These are phyloP conservation scores for Morone saxatilis DNA, from an alignment of 2,113 vertebrate genomes.

Conservation along the genomic window DNA sequence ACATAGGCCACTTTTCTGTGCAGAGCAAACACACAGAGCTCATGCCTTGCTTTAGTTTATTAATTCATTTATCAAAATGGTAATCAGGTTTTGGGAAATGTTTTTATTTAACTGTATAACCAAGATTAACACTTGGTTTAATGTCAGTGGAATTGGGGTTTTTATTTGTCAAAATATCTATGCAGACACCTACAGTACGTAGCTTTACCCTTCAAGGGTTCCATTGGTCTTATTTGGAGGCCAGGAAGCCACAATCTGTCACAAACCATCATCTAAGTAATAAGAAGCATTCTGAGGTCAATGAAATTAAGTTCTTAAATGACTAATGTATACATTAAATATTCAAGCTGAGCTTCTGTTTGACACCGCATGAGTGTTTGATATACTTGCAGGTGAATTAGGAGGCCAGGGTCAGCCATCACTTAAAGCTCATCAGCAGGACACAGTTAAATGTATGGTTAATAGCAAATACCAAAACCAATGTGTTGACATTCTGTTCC, in stretches of 20 bases:
- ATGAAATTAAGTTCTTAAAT: constrained; percentile 26
- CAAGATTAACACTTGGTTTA: neutral
- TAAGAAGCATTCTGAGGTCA: constrained; percentile 46
- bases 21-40: neutral
- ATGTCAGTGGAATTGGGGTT: neutral
- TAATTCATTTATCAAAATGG: neutral
- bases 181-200: neutral
- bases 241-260: neutral
- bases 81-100: neutral
- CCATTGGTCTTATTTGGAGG: constrained; percentile 9
- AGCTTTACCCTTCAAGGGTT: neutral
- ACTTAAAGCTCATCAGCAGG: constrained; percentile 12
- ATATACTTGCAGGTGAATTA: neutral
- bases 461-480: constrained; percentile 31
- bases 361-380: constrained; percentile 9
- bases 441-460: constrained; percentile 13
- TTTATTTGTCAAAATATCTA: neutral
- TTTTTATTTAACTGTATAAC: neutral
- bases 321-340: constrained; percentile 43
- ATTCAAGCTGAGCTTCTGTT: constrained; percentile 45
- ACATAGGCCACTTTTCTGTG: neutral
- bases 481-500: constrained; percentile 30
- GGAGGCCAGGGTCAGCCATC: constrained; percentile 14
- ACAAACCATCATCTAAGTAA: constrained; percentile 7
- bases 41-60: neutral